phyloP scores from a whole-genome alignment of 2,888 invertebrate species.

The Prosopocoilus inquinatus region DNA sequence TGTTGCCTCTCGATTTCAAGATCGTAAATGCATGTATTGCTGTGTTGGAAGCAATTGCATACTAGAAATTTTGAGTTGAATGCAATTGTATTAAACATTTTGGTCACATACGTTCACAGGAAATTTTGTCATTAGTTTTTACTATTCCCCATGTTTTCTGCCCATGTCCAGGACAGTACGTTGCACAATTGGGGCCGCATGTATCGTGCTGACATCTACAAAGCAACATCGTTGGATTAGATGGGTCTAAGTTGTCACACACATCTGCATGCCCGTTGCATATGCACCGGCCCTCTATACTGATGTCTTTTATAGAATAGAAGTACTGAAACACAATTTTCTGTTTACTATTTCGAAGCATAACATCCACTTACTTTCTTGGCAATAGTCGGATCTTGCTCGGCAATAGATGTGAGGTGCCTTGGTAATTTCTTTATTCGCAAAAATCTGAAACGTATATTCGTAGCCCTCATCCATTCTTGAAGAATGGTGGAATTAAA shows the following conservation, averaged over 20 bases:
- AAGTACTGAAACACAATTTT: conserved; percentile 72
- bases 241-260: conserved; percentile 80
- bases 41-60: conserved; percentile 95
- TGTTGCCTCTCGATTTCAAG: conserved; percentile 72
- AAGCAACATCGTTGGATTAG: conserved; percentile 75
- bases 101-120: conserved; percentile 84
- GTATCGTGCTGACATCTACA: conserved; percentile 97
- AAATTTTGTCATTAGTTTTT: conserved; percentile 79
- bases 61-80: conserved; percentile 57
- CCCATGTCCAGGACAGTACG: conserved; percentile 88
- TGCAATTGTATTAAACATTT: neutral
- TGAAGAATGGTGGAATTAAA: conserved; percentile 90
- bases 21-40: conserved; percentile 84
- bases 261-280: conserved; percentile 97
- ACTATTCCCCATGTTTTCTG: conserved; percentile 97
- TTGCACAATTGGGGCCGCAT: conserved; percentile 91
- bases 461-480: conserved; percentile 97
- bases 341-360: neutral
- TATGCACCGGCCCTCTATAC: conserved; percentile 97
- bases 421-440: conserved; percentile 94
- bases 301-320: conserved; percentile 98
- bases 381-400: conserved; percentile 95
- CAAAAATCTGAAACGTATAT: conserved; percentile 85
- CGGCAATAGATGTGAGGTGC: conserved; percentile 94
- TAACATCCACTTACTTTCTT: conserved; percentile 68